Evolutionary conservation across 1,140 invertebrate species (phyloP).

Genomic region (Orussus abietinus): DNA sequence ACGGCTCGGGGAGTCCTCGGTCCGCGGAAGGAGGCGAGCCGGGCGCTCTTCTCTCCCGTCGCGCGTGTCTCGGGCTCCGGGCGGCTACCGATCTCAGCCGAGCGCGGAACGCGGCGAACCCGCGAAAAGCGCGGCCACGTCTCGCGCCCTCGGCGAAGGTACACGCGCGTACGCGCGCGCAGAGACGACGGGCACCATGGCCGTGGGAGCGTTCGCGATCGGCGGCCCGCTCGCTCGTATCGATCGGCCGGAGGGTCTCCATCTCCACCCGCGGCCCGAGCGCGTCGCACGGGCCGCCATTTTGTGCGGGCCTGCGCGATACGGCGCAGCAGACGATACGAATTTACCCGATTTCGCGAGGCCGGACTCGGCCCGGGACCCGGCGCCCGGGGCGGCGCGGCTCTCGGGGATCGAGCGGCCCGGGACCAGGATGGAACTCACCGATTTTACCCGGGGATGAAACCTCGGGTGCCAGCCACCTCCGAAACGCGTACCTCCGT

Average conservation of each 20-base stretch:
- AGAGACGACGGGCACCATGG: constrained; percentile 34
- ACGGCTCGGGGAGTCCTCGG: no score
- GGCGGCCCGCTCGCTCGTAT: no score
- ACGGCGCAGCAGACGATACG: constrained; percentile 51
- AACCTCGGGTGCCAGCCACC: constrained; percentile 23
- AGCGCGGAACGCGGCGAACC: no score
- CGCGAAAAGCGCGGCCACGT: constrained; percentile 20
- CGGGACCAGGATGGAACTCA: no score
- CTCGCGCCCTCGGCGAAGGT: constrained; percentile 17
- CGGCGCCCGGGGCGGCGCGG: no score
- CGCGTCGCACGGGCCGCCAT: constrained; percentile 32
- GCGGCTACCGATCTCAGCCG: constrained; percentile 15
- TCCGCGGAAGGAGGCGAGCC: no score
- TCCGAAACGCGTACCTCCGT: constrained; percentile 36
- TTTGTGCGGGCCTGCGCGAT: constrained; percentile 57
- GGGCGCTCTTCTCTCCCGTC: constrained; percentile 4
- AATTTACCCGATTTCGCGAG: constrained; percentile 30
- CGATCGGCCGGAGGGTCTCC: constrained; percentile 38
- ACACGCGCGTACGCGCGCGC: constrained; percentile 27
- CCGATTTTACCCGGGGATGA: constrained; percentile 27
- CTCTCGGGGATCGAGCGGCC: no score
- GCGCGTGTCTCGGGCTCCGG: neutral
- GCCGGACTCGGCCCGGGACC: no score
- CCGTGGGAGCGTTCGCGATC: constrained; percentile 30
- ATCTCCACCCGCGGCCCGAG: constrained; percentile 28